phyloP scores from a whole-genome alignment of 2,113 vertebrate genomes.

The Oreocharis arfaki region DNA sequence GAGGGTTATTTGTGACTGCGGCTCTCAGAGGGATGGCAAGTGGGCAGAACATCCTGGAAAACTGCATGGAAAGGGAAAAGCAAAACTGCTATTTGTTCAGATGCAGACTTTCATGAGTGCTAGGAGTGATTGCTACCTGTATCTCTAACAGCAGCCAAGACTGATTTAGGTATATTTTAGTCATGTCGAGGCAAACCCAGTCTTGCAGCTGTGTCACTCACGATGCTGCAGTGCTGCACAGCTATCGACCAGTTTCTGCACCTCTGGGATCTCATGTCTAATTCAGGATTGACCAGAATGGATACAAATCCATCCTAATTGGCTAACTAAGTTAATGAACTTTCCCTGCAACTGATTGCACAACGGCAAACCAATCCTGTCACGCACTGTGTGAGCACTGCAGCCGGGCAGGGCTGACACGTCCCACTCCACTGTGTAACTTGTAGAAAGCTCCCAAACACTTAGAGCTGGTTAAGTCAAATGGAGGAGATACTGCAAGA shows the following conservation, averaged over 20 bases:
- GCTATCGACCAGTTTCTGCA: not conserved
- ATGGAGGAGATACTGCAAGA: not conserved
- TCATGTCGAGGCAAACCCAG: not conserved
- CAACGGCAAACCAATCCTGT: fast-evolving
- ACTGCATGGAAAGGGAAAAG: not conserved
- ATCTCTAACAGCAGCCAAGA: not conserved
- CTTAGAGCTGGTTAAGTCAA: not conserved
- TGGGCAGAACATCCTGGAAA: not conserved
- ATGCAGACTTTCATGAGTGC: not conserved
- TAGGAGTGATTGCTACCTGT: not conserved
- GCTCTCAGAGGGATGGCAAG: not conserved
- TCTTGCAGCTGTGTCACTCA: not conserved
- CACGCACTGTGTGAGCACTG: not conserved
- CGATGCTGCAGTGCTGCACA: not conserved
- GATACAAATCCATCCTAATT: not conserved
- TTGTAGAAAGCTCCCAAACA: not conserved
- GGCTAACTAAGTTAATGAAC: not conserved
- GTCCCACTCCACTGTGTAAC: not conserved
- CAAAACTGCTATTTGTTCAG: not conserved
- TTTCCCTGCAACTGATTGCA: not conserved
- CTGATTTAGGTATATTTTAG: not conserved
- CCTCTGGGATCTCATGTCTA: not conserved
- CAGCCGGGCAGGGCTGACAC: fast-evolving
- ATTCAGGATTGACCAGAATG: not conserved
- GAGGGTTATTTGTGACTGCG: not conserved